A percentile compares a stretch with the other conserved stretches of the same genome.
These are phyloP conservation scores for Lepisosteus oculatus DNA, from an alignment of 2,113 vertebrate species.

Conservation along the genomic window DNA sequence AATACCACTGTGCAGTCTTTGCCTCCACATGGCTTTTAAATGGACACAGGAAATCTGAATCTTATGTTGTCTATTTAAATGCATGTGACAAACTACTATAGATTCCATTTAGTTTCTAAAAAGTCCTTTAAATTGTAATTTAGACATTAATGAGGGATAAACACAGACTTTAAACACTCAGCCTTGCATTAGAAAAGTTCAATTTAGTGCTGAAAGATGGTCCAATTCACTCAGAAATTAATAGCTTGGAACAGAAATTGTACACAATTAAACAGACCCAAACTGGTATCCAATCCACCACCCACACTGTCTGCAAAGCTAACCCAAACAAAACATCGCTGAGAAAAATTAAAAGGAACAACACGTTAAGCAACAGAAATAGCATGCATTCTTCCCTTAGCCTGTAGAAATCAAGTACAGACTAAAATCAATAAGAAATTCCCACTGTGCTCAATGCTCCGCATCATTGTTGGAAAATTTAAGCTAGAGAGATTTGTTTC, in stretches of 20 bases:
- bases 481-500: too few species aligned
- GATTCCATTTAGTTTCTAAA: too few species aligned
- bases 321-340: conserved; percentile 55
- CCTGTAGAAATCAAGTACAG: conserved; percentile 36
- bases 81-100: too few species aligned
- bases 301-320: conserved; percentile 57
- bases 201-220: conserved; percentile 51
- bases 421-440: conserved; percentile 1
- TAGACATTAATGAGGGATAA: conserved; percentile 20
- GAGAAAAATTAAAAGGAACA: conserved; percentile 39
- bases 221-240: conserved; percentile 47
- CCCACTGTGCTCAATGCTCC: neutral
- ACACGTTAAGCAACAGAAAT: conserved; percentile 57
- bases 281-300: conserved; percentile 41
- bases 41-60: too few species aligned
- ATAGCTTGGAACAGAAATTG: conserved; percentile 42
- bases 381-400: conserved; percentile 41
- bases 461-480: too few species aligned
- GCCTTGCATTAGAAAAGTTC: conserved; percentile 41
- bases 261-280: conserved; percentile 31
- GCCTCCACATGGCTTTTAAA: too few species aligned
- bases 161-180: conserved; percentile 48
- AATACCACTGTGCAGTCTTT: too few species aligned
- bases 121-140: conserved; percentile 12
- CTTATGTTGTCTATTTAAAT: too few species aligned